Conservation (phyloP, 1,140 invertebrate genomes). For the Wiebesia pumilae region DNA sequence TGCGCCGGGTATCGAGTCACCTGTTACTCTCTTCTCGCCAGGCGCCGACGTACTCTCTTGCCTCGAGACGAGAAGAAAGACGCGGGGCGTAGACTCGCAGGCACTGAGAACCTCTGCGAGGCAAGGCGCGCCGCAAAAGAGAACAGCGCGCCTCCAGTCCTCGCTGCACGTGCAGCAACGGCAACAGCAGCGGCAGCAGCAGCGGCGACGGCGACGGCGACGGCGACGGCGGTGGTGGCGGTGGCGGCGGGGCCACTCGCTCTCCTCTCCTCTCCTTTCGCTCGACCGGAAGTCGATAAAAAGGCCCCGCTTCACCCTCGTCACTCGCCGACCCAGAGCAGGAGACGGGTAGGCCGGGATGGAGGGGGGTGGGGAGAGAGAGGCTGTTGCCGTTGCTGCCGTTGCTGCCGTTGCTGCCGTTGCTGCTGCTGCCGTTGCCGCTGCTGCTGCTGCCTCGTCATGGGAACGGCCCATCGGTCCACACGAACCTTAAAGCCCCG, state of each 20-base stretch:
- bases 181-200: conserved; percentile 26
- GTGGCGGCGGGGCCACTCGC: neutral
- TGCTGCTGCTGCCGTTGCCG: conserved; percentile 45
- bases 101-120: conserved; percentile 67
- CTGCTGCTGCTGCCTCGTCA: conserved; percentile 61
- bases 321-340: conserved; percentile 66
- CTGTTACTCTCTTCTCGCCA: conserved; percentile 38
- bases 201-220: neutral
- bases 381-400: conserved; percentile 1
- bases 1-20: conserved; percentile 30
- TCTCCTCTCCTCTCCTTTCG: conserved; percentile 28
- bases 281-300: conserved; percentile 76
- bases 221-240: neutral
- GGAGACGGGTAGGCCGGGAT: neutral
- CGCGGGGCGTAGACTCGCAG: neutral
- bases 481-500: conserved; percentile 44
- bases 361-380: conserved; percentile 1
- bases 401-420: conserved; percentile 47
- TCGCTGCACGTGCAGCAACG: conserved; percentile 72
- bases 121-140: conserved; percentile 62
- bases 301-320: conserved; percentile 73
- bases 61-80: neutral
- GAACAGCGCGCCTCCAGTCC: conserved; percentile 57
- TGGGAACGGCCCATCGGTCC: conserved; percentile 63
- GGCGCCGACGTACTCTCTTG: conserved; percentile 22